Conservation (phyloP, 2,888 invertebrate genomes). For the Pogonocherus hispidulus region DNA sequence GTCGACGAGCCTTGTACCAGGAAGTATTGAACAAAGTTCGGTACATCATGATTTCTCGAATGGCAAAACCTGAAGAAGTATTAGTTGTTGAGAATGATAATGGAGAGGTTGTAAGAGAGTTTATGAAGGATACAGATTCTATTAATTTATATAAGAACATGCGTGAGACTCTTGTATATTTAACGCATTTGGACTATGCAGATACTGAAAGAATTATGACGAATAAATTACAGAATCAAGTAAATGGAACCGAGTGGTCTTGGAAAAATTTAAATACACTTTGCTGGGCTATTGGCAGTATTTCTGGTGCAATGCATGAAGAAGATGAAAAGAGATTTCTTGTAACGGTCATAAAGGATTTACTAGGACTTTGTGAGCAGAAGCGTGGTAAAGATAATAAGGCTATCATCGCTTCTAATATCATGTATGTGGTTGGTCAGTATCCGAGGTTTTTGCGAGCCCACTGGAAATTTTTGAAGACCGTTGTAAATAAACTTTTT, state of each 20-base stretch:
- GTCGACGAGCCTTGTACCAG: slow-evolving; percentile 77
- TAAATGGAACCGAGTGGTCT: slow-evolving; percentile 98
- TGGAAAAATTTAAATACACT: slow-evolving; percentile 99
- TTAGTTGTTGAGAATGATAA: slow-evolving; percentile 99
- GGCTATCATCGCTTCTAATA: slow-evolving; percentile 99
- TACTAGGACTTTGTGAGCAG: slow-evolving; percentile 97
- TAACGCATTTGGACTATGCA: slow-evolving; percentile 97
- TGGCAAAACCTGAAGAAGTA: slow-evolving; percentile 99
- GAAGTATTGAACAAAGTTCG: slow-evolving; percentile 90
- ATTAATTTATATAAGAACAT: slow-evolving; percentile 99
- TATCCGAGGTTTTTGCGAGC: slow-evolving; percentile 98
- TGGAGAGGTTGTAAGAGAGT: slow-evolving; percentile 98
- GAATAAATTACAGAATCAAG: slow-evolving; percentile 97
- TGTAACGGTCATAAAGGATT: slow-evolving; percentile 98
- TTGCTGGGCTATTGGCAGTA: slow-evolving; percentile 99
- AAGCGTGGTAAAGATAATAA: slow-evolving; percentile 99
- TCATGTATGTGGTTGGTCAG: slow-evolving; percentile 99
- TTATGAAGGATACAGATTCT: slow-evolving; percentile 99
- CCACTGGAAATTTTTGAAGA: slow-evolving; percentile 99
- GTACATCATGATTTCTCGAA: slow-evolving; percentile 98
- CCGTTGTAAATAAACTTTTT: slow-evolving; percentile 99
- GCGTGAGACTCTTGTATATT: slow-evolving; percentile 97
- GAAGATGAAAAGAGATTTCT: slow-evolving; percentile 99
- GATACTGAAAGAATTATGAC: slow-evolving; percentile 99
- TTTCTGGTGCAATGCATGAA: slow-evolving; percentile 94